Evolutionary conservation across 2,888 invertebrate genomes (phyloP), one percentile per base, ranked within the genome.

Genomic region (Trissonchulus latispiculum): DNA sequence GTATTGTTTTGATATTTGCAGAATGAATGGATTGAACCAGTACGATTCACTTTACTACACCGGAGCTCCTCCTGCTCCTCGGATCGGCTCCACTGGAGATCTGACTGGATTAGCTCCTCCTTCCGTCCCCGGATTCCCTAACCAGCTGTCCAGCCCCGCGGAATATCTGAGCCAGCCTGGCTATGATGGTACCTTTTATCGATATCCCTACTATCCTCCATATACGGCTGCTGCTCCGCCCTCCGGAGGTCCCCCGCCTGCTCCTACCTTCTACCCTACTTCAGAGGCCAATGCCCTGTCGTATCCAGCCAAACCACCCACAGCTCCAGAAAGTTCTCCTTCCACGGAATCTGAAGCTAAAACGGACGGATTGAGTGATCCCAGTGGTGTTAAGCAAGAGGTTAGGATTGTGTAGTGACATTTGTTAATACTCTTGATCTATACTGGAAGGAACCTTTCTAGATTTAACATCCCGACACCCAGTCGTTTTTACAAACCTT

Each of bases 171-270:
- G 74, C 15, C 71, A 75, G 1, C 15, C 76, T 29, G 77, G 76
- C 36, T 78, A 78, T 59, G 78, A 78, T 72, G 67, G 67, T n/a
- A 1, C 66, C 15, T 61, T 77, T 62, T 78, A 78, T 72, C 73
- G 69, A 1, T 73, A 73, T 29, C 59, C 73, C 36, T 69, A 68
- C 35, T 73, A 68, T n/a, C 73, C 73, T n/a, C 32, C 66, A n/a
- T 66, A 67, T 59, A 72, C 66, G 15, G 72, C 62, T 36, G 33
- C 33, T 31, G 23, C 33, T 69, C 29, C 73, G 2, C 62, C 73
- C 36, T 23, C 23, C 33, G n/a, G n/a, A n/a, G n/a, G n/a, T n/a
- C n/a, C n/a, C n/a, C n/a, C n/a, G n/a, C n/a, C n/a, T n/a, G n/a
- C n/a, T n/a, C n/a, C n/a, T n/a, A 48, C 48, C 23, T 73, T 73